Evolutionary conservation across 2,113 vertebrate genomes (phyloP), one percentile per base, ranked within the genome.

Genomic region (Amazona vittata): DNA sequence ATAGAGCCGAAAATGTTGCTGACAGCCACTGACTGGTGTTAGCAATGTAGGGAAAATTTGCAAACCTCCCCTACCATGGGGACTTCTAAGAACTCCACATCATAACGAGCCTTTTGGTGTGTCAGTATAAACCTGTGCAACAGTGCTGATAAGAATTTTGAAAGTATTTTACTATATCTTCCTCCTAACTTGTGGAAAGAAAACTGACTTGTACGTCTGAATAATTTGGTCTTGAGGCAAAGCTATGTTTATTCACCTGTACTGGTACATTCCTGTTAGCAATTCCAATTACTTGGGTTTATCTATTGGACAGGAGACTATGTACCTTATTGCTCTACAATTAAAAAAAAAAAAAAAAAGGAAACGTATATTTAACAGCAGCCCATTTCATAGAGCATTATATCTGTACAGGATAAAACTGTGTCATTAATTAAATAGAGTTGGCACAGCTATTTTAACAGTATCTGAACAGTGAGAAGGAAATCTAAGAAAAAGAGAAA

Each of bases 211-310:
- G 6, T 33, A 19, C 68, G 33, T 50, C 57, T 5, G 4, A 89
- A 84, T 85, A 79, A 93, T 91, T 96, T 89, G 52, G 39, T 93
- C 53, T 49, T 68, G n/a, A 69, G 83, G 83, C 89, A 93, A 68
- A 81, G 28, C 28, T 85, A 3, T 88, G 17, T 63, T 80, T 78
- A 59, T 9, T 88, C 43, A 81, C 31, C 49, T 53, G 10, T 39
- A 15, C 47, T 88, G 44, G 29, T 69, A 55, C 17, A 53, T 64
- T 43, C 39, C 35, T 81, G 63, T 37, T 80, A 81, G 82, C 41
- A 80, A 43, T 59, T 85, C 9, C 25, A 17, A 14, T 93, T 53
- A 37, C 55, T 74, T 57, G 46, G 5, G 28, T 79, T 85, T 83
- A 15, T 70, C 24, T 62, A 11, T 39, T 47, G 24, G 28, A 10